These are phyloP conservation scores for Troglohyphantes excavatus DNA, from an alignment of 2,888 invertebrate genomes.

Conservation along the genomic window DNA sequence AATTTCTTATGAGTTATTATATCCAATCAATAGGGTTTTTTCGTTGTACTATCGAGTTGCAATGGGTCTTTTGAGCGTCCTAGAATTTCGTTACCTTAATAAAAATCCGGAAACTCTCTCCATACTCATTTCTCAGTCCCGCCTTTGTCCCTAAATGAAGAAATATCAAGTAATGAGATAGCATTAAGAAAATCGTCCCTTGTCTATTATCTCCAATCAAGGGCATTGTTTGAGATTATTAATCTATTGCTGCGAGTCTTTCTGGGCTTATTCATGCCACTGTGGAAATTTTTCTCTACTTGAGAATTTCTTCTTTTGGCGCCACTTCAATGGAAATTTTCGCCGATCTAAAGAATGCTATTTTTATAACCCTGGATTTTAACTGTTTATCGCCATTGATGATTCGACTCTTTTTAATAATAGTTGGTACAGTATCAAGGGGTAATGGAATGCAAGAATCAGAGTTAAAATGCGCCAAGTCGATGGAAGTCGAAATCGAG, in stretches of 20 bases:
- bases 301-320: constrained; percentile 27
- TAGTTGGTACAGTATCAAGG: too few relatives aligned
- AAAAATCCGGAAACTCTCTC: constrained; percentile 39
- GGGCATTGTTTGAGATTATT: constrained; percentile 71
- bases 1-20: constrained; percentile 6
- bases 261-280: constrained; percentile 22
- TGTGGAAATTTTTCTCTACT: constrained; percentile 15
- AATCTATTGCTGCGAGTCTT: constrained; percentile 41
- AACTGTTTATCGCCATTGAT: constrained; percentile 51
- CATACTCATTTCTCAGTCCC: constrained; percentile 32
- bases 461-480: too few relatives aligned
- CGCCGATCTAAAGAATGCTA: constrained; percentile 2
- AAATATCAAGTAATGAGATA: constrained; percentile 65
- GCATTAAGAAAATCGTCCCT: constrained; percentile 46
- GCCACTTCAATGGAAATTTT: constrained; percentile 26
- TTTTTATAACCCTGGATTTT: neutral
- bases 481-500: too few relatives aligned
- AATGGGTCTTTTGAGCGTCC: constrained; percentile 2
- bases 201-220: constrained; percentile 60
- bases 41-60: neutral
- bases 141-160: constrained; percentile 67
- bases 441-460: too few relatives aligned
- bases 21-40: constrained; percentile 19
- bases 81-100: neutral
- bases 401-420: constrained; percentile 59